A percentile compares a stretch with the other conserved stretches of the same genome.
Conservation (phyloP, 2,113 vertebrate genomes). For the Fregata magnificens region DNA sequence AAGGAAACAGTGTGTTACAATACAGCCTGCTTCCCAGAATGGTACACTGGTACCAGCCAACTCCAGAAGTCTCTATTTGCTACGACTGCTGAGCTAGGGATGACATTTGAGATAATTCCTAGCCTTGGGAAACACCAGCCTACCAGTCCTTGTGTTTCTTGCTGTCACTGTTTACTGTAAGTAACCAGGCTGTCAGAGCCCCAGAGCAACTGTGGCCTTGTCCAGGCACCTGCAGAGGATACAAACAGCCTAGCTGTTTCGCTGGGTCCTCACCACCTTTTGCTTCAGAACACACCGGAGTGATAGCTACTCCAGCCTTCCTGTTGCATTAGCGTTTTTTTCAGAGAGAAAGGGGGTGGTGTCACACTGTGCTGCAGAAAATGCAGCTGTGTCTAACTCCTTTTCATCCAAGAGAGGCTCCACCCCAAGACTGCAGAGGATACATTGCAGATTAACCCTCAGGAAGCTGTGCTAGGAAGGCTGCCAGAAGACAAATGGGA, state of each 20-base stretch:
- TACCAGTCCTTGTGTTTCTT: not conserved
- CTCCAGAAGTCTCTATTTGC: not conserved
- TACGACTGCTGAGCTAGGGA: not conserved
- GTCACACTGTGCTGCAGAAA: not conserved
- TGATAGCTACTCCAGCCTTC: not conserved
- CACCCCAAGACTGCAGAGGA: not conserved
- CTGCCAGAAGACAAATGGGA: not conserved
- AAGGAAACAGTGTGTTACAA: conserved; percentile 9
- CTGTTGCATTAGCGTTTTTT: not conserved
- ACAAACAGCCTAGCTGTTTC: not conserved
- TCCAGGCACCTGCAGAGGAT: not conserved
- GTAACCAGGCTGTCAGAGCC: not conserved
- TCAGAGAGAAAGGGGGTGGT: not conserved
- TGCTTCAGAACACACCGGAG: not conserved
- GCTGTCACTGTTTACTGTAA: not conserved
- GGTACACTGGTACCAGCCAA: not conserved
- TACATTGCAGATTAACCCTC: not conserved
- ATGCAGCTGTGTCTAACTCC: not conserved
- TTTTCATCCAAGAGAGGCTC: not conserved
- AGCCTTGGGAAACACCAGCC: not conserved
- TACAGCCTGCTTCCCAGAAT: not conserved
- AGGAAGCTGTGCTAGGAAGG: not conserved
- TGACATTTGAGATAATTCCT: not conserved
- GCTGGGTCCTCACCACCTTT: not conserved
- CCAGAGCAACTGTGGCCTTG: not conserved